Conservation (phyloP, 2,113 vertebrate species). For the Muntiacus reevesi region DNA sequence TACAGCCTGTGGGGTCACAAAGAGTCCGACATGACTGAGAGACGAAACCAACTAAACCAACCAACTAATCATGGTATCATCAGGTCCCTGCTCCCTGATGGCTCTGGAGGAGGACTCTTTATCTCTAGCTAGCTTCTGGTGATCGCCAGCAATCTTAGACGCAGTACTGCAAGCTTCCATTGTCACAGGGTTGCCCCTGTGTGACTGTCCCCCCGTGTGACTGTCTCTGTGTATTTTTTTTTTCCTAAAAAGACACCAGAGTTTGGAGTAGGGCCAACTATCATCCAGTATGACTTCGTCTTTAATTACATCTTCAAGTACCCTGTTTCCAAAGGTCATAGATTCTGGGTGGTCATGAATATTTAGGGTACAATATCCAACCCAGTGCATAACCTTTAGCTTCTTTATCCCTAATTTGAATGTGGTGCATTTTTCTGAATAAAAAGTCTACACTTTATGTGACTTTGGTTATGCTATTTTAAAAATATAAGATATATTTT, state of each 20-base stretch:
- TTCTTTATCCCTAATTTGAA: neutral
- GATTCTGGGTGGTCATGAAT: neutral
- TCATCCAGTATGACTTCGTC: neutral
- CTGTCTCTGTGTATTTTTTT: neutral
- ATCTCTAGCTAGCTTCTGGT: neutral
- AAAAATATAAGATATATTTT: neutral
- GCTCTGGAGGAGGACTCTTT: neutral
- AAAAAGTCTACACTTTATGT: neutral
- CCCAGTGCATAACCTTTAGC: neutral
- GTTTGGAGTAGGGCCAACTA: neutral
- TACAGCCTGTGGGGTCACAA: neutral
- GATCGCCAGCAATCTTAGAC: neutral
- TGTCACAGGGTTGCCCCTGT: neutral
- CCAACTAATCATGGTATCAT: neutral
- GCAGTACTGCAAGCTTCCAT: accelerated
- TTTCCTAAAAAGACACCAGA: neutral
- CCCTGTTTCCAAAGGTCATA: neutral
- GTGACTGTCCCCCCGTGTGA: neutral
- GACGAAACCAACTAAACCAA: neutral
- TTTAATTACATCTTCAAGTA: neutral
- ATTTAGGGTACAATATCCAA: neutral
- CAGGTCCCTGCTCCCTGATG: neutral
- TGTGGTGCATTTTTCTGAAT: neutral
- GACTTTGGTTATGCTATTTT: neutral
- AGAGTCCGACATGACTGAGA: neutral